Base-by-base conservation (phyloP, 2,113 vertebrate genomes). In the Osmerus eperlanus region DNA sequence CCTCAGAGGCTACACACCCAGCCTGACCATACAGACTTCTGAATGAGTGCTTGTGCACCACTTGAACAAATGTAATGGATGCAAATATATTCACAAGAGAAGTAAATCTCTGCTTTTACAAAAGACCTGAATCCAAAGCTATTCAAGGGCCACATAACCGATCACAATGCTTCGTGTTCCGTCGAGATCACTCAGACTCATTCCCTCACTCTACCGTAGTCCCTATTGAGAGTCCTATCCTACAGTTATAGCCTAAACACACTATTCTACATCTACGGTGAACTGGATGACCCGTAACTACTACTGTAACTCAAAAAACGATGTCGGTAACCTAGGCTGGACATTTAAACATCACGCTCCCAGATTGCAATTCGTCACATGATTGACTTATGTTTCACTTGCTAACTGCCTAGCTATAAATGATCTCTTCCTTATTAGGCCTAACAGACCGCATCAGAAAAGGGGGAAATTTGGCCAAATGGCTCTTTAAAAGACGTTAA, bases 51-150 rank as follows among this genome's bases (percentile, higher is more conserved):
- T 23, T 60, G 19, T 16, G 8, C 58, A 11, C 19, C 58, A 14
- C 58, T 23, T 23, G 11, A 15, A 28, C 18, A 55, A n/a, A 52
- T 55, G 16, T 41, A 76, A 66, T 19, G 5, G 6, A 65, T 61
- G 74, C 68, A 73, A 36, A 73, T 58, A 55, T 66, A 66, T 59
- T 59, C 51, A 13, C 61, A 52, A 18, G 29, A 58, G 19, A 54
- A 3, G 19, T 13, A 63, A 58, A 63, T 14, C 52, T 74, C 25
- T 52, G 41, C 28, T 53, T 41, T 7, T 12, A 23, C 21, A 70
- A 19, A 71, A 71, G 28, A 60, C 36, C 55, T 58, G 21, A 61
- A 62, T 21, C 59, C 7, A 12, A 23, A 29, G 51, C 9, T 60
- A 36, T 62, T 75, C 16, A 32, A 75, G 53, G 63, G n/a, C 14